Percentiles rank a stretch among this genome's conserved stretches.
phyloP scores from a whole-genome alignment of 2,888 invertebrate genomes.

The Emmelina monodactyla region DNA sequence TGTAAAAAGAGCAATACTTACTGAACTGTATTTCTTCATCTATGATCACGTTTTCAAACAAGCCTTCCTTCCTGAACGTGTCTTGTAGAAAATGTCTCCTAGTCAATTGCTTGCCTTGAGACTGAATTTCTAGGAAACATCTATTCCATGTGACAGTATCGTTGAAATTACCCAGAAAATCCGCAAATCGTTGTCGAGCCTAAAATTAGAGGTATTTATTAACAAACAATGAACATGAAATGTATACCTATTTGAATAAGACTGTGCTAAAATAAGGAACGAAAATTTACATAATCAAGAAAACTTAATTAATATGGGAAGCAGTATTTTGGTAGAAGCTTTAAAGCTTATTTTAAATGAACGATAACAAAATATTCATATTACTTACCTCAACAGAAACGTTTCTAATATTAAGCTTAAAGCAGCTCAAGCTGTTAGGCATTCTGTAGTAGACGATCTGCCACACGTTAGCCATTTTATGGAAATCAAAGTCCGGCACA shows the following conservation, averaged over 20 bases:
- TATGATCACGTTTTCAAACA: conserved; percentile 28
- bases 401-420: conserved; percentile 24
- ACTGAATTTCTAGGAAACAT: conserved; percentile 26
- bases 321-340: too few relatives aligned
- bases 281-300: not conserved
- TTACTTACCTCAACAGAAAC: conserved; percentile 22
- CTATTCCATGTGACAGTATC: conserved; percentile 24
- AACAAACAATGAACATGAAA: not conserved
- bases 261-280: not conserved
- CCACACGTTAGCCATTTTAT: conserved; percentile 26
- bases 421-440: conserved; percentile 23
- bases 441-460: conserved; percentile 25
- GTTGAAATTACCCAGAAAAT: conserved; percentile 23
- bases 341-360: conserved; percentile 7
- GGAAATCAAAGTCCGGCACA: conserved; percentile 14
- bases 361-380: too few relatives aligned
- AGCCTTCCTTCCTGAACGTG: conserved; percentile 15
- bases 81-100: conserved; percentile 28
- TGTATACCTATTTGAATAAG: not conserved
- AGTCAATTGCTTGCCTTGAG: conserved; percentile 11
- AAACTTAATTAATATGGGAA: not conserved
- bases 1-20: too few relatives aligned
- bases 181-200: conserved; percentile 18
- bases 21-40: not conserved
- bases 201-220: conserved; percentile 11